Percentiles rank a stretch among this genome's conserved stretches.
Evolutionary conservation across 2,797 vertebrate genomes (phyloP).

Genomic region (Poecile montanus): DNA sequence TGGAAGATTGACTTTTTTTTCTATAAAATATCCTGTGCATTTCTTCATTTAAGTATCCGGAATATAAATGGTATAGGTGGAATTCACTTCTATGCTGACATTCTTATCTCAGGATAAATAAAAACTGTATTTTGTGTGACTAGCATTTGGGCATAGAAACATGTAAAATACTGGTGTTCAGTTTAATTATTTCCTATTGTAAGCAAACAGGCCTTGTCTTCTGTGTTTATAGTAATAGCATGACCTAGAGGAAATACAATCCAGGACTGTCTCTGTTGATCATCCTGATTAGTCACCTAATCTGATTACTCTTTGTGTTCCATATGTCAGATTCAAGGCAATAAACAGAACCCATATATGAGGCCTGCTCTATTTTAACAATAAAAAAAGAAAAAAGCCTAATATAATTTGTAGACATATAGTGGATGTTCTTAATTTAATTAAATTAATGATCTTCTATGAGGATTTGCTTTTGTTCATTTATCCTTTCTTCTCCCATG

Average conservation of each 20-base stretch:
- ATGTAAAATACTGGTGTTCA: neutral
- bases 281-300: slow-evolving; percentile 77
- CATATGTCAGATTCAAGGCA: slow-evolving; percentile 72
- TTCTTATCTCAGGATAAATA: neutral
- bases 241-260: slow-evolving; percentile 62
- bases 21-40: neutral
- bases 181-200: slow-evolving; percentile 22
- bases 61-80: neutral
- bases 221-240: slow-evolving; percentile 12
- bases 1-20: neutral
- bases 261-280: slow-evolving; percentile 37
- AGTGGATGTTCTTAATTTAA: neutral
- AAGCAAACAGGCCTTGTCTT: neutral
- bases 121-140: neutral
- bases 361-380: slow-evolving; percentile 29
- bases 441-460: neutral
- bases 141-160: neutral
- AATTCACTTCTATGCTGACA: neutral
- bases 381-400: neutral
- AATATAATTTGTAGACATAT: neutral
- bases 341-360: slow-evolving; percentile 12
- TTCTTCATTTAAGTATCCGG: neutral
- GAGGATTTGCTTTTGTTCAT: neutral
- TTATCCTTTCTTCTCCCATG: neutral
- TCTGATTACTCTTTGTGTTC: slow-evolving; percentile 78